Conservation (phyloP, 2,113 vertebrate genomes). For the Pyxicephalus adspersus region DNA sequence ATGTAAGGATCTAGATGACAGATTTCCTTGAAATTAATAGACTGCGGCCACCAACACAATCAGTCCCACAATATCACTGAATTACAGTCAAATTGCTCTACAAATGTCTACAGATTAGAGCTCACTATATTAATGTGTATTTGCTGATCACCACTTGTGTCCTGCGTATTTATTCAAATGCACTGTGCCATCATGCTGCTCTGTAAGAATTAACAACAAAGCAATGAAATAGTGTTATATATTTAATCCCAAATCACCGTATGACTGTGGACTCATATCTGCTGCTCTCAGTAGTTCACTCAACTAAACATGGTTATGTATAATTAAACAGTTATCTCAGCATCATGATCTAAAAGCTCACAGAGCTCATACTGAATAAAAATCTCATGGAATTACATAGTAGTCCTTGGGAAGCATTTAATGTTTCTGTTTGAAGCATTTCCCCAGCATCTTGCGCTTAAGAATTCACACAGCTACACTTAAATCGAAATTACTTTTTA, state of each 20-base stretch:
- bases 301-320: conserved; percentile 1
- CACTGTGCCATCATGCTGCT: not conserved
- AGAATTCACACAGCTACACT: no score
- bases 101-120: not conserved
- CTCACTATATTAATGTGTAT: not conserved
- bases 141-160: not conserved
- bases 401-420: not conserved
- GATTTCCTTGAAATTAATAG: no score
- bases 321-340: conserved; percentile 26
- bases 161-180: not conserved
- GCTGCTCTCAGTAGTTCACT: not conserved
- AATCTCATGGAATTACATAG: not conserved
- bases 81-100: no score
- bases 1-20: no score
- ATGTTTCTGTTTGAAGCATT: no score
- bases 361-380: not conserved
- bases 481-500: no score
- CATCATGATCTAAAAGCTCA: conserved; percentile 1
- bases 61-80: no score
- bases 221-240: conserved; percentile 1
- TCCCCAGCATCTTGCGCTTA: no score
- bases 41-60: no score
- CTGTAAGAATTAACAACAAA: conserved; percentile 10
- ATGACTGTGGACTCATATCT: not conserved
- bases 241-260: conserved; percentile 10